A percentile compares a stretch with the other conserved stretches of the same genome.
phyloP scores from a whole-genome alignment of 2,888 invertebrate species.

The Apamea sordens region DNA sequence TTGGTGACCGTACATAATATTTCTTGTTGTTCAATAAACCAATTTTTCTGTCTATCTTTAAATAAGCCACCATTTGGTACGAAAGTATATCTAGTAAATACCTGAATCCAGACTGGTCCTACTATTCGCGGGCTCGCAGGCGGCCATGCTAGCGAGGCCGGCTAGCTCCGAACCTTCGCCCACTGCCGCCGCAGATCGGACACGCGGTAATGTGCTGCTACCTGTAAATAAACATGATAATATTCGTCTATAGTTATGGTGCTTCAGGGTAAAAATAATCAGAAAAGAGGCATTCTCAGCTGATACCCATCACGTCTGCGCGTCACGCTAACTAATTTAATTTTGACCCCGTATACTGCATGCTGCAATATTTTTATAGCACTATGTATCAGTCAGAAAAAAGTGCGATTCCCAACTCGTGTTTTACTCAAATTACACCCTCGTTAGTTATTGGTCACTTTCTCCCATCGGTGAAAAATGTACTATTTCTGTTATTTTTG shows the following conservation, averaged over 20 bases:
- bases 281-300: too few species aligned
- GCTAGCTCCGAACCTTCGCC: slow-evolving; percentile 94
- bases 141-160: slow-evolving; percentile 81
- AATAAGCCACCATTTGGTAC: too few species aligned
- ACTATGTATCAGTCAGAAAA: too few species aligned
- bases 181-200: slow-evolving; percentile 95
- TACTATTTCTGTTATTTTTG: too few species aligned
- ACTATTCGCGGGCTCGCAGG: slow-evolving; percentile 81
- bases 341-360: background rate
- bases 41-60: background rate
- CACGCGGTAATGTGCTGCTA: slow-evolving; percentile 83
- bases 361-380: background rate
- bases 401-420: too few species aligned
- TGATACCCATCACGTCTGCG: too few species aligned
- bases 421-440: too few species aligned
- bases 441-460: too few species aligned
- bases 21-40: background rate
- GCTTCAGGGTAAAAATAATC: background rate
- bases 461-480: too few species aligned
- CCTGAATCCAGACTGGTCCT: slow-evolving; percentile 87
- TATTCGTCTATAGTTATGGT: background rate
- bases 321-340: too few species aligned
- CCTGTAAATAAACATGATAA: slow-evolving; percentile 63
- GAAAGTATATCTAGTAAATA: slow-evolving; percentile 54
- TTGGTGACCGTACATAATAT: background rate